A percentile compares a stretch with the other conserved stretches of the same genome.
These are phyloP conservation scores for Drosophila parthenogenetica DNA, from an alignment of 2,888 invertebrate genomes.

Conservation along the genomic window DNA sequence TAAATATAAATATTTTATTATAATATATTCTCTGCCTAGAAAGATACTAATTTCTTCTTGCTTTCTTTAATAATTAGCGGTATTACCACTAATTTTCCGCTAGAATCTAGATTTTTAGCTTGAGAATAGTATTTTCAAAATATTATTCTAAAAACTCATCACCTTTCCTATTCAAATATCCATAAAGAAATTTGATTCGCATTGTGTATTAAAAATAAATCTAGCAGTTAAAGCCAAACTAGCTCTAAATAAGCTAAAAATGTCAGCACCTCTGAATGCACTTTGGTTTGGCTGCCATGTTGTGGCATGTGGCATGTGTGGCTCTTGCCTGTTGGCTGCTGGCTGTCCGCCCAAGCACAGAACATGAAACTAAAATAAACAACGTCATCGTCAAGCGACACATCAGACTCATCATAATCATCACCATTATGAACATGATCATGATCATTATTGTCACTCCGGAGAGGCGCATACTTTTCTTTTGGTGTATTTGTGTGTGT, in stretches of 20 bases:
- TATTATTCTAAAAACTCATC: too few relatives aligned
- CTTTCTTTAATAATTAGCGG: too few relatives aligned
- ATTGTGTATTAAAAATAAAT: too few relatives aligned
- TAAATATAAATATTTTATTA: too few relatives aligned
- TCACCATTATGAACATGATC: slow-evolving; percentile 30
- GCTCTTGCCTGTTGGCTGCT: neutral
- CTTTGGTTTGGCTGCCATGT: slow-evolving; percentile 14
- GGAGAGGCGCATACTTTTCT: slow-evolving; percentile 29
- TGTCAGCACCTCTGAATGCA: neutral
- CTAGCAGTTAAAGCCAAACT: neutral
- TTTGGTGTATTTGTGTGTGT: neutral
- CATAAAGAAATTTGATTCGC: too few relatives aligned
- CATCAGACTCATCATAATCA: slow-evolving; percentile 13
- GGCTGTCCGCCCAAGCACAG: slow-evolving; percentile 70
- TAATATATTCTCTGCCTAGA: too few relatives aligned
- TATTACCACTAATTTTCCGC: too few relatives aligned
- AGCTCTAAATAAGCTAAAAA: neutral
- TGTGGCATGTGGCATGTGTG: slow-evolving; percentile 31
- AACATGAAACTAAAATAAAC: slow-evolving; percentile 74
- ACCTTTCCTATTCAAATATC: too few relatives aligned
- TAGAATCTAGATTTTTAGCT: too few relatives aligned
- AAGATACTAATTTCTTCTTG: too few relatives aligned
- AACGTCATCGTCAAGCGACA: slow-evolving; percentile 45
- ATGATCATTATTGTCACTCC: slow-evolving; percentile 26
- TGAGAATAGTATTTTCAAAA: too few relatives aligned